Base-by-base conservation (phyloP, 1,140 invertebrate species). In the Caenorhabditis tropicalis region DNA sequence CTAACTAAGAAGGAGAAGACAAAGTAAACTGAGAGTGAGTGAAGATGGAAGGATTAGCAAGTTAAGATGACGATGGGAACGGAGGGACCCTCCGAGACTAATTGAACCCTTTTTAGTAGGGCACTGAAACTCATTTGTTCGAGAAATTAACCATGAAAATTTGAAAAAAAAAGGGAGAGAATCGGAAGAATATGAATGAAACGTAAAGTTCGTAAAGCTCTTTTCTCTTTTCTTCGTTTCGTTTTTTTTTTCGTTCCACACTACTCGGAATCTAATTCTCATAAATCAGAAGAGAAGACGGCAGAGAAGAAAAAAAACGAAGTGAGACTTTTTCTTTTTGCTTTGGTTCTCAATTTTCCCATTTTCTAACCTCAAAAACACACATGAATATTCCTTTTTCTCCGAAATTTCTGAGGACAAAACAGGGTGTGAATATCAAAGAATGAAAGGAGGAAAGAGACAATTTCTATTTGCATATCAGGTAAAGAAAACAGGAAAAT, bases 391-490 rank as follows among this genome's bases (percentile, higher is more conserved):
- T 24, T 16, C 19, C 29, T 1, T 43, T 43, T 29, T 58, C 27
- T 58, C 10, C 36, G 29, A 74, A 74, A 27, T 12, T 65, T 27
- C 10, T 16, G 58, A 31, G 27, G 29, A 60, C n/a, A n/a, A n/a
- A n/a, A n/a, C n/a, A 36, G 31, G 21, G 29, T 43, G 27, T 39
- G 33, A 36, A 65, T 65, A 31, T 65, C 58, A 19, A 46, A n/a
- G n/a, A n/a, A n/a, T n/a, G n/a, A n/a, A n/a, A n/a, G n/a, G n/a
- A n/a, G n/a, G n/a, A n/a, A n/a, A n/a, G n/a, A n/a, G n/a, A n/a
- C n/a, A n/a, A n/a, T n/a, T 74, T 74, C 65, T 74, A 74, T 74
- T 74, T 74, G 65, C 65, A 74, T 74, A 74, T 74, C 65, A 74
- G 60, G 33, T 70, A 70, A 43, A 46, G n/a, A 4, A 15, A 65